Conservation (phyloP, 2,113 vertebrate genomes). For the Antechinus stuartii region DNA sequence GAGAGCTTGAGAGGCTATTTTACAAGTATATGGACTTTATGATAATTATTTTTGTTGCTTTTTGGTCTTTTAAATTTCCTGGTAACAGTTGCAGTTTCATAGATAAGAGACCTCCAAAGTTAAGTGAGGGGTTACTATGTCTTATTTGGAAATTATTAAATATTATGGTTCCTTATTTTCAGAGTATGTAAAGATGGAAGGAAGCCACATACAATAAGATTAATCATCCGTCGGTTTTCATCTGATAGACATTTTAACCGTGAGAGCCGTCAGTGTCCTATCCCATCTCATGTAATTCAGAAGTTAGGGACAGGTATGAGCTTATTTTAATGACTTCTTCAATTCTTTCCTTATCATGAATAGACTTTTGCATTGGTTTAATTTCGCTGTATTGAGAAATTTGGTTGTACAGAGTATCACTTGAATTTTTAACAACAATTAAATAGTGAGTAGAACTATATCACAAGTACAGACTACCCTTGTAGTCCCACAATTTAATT, state of each 20-base stretch:
- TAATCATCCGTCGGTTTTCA: slow-evolving; percentile 86
- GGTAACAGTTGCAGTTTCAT: slow-evolving; percentile 26
- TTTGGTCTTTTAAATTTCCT: slow-evolving; percentile 18
- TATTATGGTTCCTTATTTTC: background rate
- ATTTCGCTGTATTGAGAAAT: background rate
- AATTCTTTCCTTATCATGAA: background rate
- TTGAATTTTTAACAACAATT: slow-evolving; percentile 15
- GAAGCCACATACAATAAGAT: slow-evolving; percentile 88
- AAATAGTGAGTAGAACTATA: slow-evolving; percentile 45
- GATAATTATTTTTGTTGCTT: background rate
- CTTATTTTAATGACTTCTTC: background rate
- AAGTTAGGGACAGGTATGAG: slow-evolving; percentile 86
- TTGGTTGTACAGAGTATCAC: background rate
- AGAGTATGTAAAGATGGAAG: slow-evolving; percentile 91
- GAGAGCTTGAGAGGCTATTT: background rate
- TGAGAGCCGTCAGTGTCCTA: slow-evolving; percentile 91
- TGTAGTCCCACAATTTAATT: background rate
- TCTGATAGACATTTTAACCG: slow-evolving; percentile 85
- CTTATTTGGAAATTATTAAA: slow-evolving; percentile 17
- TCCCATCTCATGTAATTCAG: slow-evolving; percentile 87
- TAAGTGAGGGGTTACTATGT: background rate
- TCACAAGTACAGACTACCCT: background rate
- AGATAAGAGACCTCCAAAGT: background rate
- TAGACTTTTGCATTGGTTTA: background rate
- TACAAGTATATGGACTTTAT: slow-evolving; percentile 16